Percentiles rank a stretch among this genome's conserved stretches.
Conservation (phyloP, 2,113 vertebrate species). For the Verasper variegatus region DNA sequence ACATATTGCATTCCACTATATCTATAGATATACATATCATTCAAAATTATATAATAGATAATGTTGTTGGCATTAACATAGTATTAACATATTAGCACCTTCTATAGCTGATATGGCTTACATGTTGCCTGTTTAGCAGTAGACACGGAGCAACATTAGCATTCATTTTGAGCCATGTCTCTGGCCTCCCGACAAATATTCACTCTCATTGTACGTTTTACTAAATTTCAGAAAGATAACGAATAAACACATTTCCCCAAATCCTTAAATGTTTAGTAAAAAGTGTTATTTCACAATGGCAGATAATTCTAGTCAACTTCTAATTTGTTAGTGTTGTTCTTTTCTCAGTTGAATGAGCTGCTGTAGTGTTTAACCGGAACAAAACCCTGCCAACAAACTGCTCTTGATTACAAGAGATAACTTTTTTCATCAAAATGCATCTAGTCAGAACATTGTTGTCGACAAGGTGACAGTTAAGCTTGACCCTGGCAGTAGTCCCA, state of each 20-base stretch:
- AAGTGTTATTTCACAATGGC: too few species aligned
- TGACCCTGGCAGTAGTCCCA: conserved; percentile 50
- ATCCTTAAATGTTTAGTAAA: too few species aligned
- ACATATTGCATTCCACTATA: not conserved
- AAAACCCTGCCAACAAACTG: not conserved
- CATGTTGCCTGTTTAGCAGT: not conserved
- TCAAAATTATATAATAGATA: not conserved
- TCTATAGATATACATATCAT: not conserved
- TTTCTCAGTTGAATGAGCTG: too few species aligned
- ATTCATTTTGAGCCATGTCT: not conserved
- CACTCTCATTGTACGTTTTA: not conserved
- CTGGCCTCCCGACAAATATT: not conserved
- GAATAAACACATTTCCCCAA: too few species aligned
- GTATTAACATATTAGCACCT: not conserved
- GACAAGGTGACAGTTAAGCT: conserved; percentile 50
- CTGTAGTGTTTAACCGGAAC: not conserved
- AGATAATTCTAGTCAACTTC: too few species aligned
- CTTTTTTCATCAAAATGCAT: not conserved
- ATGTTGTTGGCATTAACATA: not conserved
- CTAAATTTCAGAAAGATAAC: too few species aligned
- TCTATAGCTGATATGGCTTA: not conserved
- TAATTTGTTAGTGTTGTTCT: not conserved
- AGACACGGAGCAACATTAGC: not conserved
- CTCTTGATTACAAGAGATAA: not conserved
- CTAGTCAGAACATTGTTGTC: conserved; percentile 20